Evolutionary conservation across 2,797 vertebrate species (phyloP).

Genomic region (Champsocephalus esox): DNA sequence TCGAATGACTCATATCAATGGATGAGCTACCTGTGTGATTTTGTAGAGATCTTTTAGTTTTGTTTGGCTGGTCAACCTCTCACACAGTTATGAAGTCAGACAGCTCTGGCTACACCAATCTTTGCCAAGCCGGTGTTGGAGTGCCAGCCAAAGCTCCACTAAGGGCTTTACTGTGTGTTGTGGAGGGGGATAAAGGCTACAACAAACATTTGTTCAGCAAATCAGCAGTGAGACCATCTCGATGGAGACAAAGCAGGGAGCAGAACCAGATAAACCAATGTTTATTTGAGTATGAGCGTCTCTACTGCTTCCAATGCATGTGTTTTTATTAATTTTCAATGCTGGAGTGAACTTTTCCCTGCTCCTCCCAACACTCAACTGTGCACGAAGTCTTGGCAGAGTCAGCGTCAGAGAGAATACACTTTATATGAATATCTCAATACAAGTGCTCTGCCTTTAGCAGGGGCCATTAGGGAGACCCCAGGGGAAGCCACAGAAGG

Average conservation of each 20-base stretch:
- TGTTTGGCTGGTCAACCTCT: conserved; percentile 33
- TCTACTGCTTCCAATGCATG: conserved; percentile 49
- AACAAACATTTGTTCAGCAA: conserved; percentile 75
- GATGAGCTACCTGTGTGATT: conserved; percentile 8
- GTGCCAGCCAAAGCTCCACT: conserved; percentile 53
- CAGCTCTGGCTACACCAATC: conserved; percentile 23
- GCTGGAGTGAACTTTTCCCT: conserved; percentile 60
- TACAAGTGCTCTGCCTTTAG: conserved; percentile 70
- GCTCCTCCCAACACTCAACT: conserved; percentile 40
- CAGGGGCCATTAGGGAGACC: conserved; percentile 74
- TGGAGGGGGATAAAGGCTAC: conserved; percentile 62
- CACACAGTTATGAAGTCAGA: conserved; percentile 27
- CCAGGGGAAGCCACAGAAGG: conserved; percentile 61
- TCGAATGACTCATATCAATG: neutral
- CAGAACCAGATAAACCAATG: conserved; percentile 58
- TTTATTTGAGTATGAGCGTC: conserved; percentile 61
- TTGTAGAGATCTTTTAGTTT: conserved; percentile 13
- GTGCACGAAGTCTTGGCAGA: conserved; percentile 25
- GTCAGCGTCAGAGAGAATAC: conserved; percentile 50
- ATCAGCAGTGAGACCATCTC: conserved; percentile 58
- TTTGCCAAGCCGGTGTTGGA: conserved; percentile 55
- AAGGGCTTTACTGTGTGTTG: conserved; percentile 60
- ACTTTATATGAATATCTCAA: conserved; percentile 64
- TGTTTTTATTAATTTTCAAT: conserved; percentile 74
- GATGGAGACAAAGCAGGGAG: conserved; percentile 58